Evolutionary conservation across 2,113 vertebrate genomes (phyloP).

Genomic region (Cercocebus atys): DNA sequence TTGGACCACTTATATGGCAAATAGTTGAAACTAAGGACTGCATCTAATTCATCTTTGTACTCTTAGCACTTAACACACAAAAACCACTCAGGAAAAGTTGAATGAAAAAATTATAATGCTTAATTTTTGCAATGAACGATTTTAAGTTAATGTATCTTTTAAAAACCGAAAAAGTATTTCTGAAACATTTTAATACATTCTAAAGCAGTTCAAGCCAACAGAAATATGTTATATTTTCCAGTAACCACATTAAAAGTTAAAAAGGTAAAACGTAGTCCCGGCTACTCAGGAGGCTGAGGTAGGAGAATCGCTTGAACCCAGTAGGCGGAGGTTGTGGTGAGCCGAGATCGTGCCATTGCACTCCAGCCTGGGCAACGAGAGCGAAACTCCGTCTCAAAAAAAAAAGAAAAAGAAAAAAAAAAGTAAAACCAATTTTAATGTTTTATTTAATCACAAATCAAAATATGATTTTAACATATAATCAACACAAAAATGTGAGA

Average conservation of each 20-base stretch:
- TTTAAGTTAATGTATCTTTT: neutral
- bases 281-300: no score
- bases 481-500: neutral
- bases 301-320: no score
- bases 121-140: slow-evolving; percentile 20
- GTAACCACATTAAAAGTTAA: neutral
- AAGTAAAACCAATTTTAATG: neutral
- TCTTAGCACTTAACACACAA: slow-evolving; percentile 1
- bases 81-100: neutral
- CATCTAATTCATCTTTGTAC: neutral
- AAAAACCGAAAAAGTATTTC: slow-evolving; percentile 27
- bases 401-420: neutral
- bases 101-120: slow-evolving; percentile 8
- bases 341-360: no score
- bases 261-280: neutral
- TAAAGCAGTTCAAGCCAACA: neutral
- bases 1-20: neutral
- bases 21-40: neutral
- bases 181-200: slow-evolving; percentile 37
- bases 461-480: slow-evolving; percentile 10
- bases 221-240: slow-evolving; percentile 29
- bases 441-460: neutral
- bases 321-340: no score
- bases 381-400: no score
- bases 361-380: no score